phyloP scores from a whole-genome alignment of 2,113 vertebrate genomes.

The Petroica traversi region DNA sequence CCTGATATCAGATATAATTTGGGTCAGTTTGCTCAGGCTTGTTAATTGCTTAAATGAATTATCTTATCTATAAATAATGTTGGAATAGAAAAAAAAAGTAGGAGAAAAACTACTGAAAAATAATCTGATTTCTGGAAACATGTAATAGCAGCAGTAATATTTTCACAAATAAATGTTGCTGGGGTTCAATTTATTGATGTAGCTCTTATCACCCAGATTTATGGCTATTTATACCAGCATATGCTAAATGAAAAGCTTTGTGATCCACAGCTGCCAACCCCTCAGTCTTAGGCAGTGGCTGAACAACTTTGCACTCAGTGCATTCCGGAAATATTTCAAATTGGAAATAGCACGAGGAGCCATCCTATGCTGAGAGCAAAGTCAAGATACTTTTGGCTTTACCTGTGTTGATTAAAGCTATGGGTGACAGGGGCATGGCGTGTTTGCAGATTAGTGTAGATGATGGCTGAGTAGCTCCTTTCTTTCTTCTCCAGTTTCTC shows the following conservation, averaged over 20 bases:
- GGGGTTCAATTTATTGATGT: neutral
- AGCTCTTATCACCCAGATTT: neutral
- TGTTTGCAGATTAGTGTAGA: neutral
- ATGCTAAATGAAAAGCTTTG: neutral
- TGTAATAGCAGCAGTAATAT: neutral
- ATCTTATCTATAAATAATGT: neutral
- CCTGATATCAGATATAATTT: neutral
- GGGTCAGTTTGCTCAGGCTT: neutral
- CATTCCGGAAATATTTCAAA: neutral
- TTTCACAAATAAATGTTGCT: neutral
- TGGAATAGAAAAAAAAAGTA: neutral
- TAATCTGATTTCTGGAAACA: neutral
- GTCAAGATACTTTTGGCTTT: neutral
- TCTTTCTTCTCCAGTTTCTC: neutral
- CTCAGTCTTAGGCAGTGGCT: neutral
- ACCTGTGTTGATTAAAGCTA: neutral
- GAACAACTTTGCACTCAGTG: neutral
- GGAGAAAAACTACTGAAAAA: neutral
- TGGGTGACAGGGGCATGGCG: neutral
- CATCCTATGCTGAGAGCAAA: neutral
- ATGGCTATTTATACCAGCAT: neutral
- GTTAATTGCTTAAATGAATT: neutral
- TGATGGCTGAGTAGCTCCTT: neutral
- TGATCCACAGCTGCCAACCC: neutral
- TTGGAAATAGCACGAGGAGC: neutral